Evolutionary conservation across 1,140 invertebrate species (phyloP).

Genomic region (Pararge aegeria): DNA sequence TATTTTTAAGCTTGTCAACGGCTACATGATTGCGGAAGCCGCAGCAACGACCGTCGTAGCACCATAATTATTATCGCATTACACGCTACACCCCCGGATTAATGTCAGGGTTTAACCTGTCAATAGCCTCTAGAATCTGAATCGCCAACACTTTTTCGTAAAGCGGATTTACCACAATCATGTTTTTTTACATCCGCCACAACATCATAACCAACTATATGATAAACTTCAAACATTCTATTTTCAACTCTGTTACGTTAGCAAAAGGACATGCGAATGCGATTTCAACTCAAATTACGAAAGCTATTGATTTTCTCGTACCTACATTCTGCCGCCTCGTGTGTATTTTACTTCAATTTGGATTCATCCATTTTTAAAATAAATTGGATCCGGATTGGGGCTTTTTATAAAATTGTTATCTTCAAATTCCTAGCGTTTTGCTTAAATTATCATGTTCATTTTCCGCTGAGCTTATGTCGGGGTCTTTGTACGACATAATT

Average conservation of each 20-base stretch:
- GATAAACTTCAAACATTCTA: constrained; percentile 15
- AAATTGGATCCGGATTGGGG: constrained; percentile 36
- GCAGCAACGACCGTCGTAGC: constrained; percentile 9
- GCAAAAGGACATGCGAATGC: constrained; percentile 17
- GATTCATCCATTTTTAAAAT: constrained; percentile 37
- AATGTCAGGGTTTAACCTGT: constrained; percentile 28
- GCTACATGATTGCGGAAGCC: constrained; percentile 18
- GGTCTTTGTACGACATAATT: neutral
- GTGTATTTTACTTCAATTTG: constrained; percentile 38
- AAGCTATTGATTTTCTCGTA: constrained; percentile 30
- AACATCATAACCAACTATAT: constrained; percentile 11
- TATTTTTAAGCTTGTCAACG: neutral
- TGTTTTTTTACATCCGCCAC: constrained; percentile 28
- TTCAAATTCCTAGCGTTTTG: constrained; percentile 27
- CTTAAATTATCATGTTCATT: constrained; percentile 13
- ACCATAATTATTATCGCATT: constrained; percentile 25
- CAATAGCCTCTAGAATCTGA: constrained; percentile 23
- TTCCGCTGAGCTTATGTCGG: constrained; percentile 17
- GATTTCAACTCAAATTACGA: constrained; percentile 22
- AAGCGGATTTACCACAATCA: constrained; percentile 34
- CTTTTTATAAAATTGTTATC: constrained; percentile 39
- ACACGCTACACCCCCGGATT: constrained; percentile 21
- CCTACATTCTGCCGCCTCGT: constrained; percentile 25
- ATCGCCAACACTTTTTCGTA: constrained; percentile 28
- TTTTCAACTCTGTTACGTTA: constrained; percentile 27